phyloP scores from a whole-genome alignment of 2,797 vertebrate species.

The Melanotaenia maccullochi region DNA sequence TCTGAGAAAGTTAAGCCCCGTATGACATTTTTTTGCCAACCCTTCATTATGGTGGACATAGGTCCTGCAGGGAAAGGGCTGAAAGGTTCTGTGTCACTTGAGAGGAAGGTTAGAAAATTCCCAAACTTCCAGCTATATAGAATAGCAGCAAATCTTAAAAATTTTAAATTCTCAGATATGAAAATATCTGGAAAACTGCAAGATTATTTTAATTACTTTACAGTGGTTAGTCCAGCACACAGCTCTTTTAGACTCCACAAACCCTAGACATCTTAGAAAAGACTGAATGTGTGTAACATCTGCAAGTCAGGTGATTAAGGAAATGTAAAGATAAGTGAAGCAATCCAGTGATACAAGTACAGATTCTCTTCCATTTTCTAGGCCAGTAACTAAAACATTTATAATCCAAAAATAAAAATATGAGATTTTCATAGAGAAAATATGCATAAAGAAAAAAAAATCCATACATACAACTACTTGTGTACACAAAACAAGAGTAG shows the following conservation, averaged over 20 bases:
- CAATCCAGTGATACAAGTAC: neutral
- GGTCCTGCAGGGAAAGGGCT: neutral
- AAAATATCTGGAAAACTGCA: neutral
- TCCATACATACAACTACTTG: neutral
- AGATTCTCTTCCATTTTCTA: neutral
- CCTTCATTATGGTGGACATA: constrained; percentile 3
- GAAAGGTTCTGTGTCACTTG: neutral
- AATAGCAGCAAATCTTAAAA: too few species aligned
- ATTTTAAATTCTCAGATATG: neutral
- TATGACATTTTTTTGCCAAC: constrained; percentile 1
- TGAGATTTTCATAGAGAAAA: too few species aligned
- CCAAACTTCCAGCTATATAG: neutral
- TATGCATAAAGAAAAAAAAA: neutral
- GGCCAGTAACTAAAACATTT: too few species aligned
- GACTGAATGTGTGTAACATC: neutral
- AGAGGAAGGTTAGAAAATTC: neutral
- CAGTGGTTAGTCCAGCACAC: neutral
- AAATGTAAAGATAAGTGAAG: neutral
- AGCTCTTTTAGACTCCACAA: neutral
- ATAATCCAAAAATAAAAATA: too few species aligned
- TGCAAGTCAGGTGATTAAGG: neutral
- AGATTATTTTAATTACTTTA: neutral
- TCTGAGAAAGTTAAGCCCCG: neutral
- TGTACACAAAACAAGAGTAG: neutral
- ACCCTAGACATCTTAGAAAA: neutral